These are phyloP conservation scores for Bombus waltoni DNA, from an alignment of 1,140 invertebrate species.

Conservation along the genomic window DNA sequence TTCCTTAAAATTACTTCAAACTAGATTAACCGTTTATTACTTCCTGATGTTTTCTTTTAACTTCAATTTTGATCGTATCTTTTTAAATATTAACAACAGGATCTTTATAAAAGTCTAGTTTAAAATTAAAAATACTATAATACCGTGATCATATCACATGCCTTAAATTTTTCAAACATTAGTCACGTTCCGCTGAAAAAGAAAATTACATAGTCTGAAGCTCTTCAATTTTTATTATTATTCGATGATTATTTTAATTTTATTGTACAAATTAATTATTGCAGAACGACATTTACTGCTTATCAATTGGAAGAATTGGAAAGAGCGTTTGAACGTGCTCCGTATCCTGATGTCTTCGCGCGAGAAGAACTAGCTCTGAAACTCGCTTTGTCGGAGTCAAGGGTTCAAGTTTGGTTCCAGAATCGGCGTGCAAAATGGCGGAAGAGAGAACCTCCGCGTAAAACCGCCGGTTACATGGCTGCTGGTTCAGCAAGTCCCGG, in stretches of 20 bases:
- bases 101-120: neutral
- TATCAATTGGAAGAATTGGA: constrained; percentile 98
- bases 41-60: neutral
- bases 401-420: constrained; percentile 97
- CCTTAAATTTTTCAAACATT: neutral
- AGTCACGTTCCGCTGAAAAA: neutral
- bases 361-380: constrained; percentile 96
- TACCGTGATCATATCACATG: neutral
- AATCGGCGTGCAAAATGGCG: constrained; percentile 98
- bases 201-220: neutral
- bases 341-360: constrained; percentile 98
- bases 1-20: neutral
- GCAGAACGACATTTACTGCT: constrained; percentile 97
- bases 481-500: constrained; percentile 85
- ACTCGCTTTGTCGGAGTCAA: constrained; percentile 94
- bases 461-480: constrained; percentile 90
- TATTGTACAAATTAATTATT: constrained; percentile 45
- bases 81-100: neutral
- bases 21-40: no score
- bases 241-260: neutral
- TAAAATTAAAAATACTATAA: neutral
- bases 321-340: constrained; percentile 95
- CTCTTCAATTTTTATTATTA: neutral
- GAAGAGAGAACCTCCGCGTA: constrained; percentile 98
- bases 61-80: neutral